phyloP scores from a whole-genome alignment of 2,797 vertebrate genomes.

The Spinus olivaceus region DNA sequence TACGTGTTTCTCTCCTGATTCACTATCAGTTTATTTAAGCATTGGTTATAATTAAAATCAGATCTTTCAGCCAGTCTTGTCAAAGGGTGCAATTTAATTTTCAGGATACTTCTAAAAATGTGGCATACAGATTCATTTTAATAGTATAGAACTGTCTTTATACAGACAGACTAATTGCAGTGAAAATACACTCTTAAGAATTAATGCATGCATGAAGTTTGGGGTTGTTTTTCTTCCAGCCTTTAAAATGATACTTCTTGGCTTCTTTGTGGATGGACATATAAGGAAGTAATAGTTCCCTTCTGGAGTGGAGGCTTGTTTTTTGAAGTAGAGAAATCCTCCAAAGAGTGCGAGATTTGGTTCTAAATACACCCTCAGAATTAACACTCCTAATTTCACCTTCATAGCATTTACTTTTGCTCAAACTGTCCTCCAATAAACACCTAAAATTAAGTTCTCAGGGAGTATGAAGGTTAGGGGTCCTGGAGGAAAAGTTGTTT shows the following conservation, averaged over 20 bases:
- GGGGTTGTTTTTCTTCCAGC: fast-evolving
- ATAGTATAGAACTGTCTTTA: not conserved
- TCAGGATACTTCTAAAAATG: not conserved
- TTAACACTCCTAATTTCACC: not conserved
- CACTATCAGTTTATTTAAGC: not conserved
- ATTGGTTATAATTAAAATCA: not conserved
- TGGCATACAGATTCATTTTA: not conserved
- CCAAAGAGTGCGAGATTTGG: not conserved
- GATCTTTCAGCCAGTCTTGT: not conserved
- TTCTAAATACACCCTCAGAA: not conserved
- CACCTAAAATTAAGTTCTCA: not conserved
- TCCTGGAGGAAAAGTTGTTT: not conserved
- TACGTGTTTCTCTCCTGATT: not conserved
- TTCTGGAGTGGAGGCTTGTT: not conserved
- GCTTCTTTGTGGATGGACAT: not conserved
- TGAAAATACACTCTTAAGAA: not conserved
- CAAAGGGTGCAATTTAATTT: not conserved
- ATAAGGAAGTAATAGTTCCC: not conserved
- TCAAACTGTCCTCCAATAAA: not conserved
- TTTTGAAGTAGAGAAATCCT: not conserved
- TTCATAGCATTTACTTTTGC: not conserved
- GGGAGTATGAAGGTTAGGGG: not conserved
- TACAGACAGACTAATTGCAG: not conserved
- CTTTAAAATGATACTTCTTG: not conserved
- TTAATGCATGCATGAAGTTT: not conserved